Conservation (phyloP, 2,888 invertebrate species). For the Poecilus cupreus region DNA sequence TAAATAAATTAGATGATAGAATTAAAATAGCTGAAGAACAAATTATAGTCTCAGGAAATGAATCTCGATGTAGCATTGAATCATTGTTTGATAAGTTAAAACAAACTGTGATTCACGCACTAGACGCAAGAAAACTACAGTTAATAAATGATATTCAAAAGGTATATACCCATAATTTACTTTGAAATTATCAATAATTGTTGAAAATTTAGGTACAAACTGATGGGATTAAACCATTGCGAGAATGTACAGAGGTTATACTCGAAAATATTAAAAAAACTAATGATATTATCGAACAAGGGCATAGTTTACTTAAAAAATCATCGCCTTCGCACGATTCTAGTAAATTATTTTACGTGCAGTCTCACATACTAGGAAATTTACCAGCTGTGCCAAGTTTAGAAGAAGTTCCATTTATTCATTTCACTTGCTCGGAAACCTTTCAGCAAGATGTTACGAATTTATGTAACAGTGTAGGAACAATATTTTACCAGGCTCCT, state of each 20-base stretch:
- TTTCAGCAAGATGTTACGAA: conserved; percentile 9
- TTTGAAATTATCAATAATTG: background rate
- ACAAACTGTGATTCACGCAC: conserved; percentile 63
- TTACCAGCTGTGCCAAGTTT: conserved; percentile 76
- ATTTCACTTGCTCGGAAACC: conserved; percentile 67
- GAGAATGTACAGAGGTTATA: conserved; percentile 71
- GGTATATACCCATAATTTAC: conserved; percentile 60
- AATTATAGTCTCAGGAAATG: conserved; percentile 66
- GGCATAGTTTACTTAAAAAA: conserved; percentile 63
- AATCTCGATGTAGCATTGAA: conserved; percentile 67
- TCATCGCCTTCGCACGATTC: too few relatives aligned
- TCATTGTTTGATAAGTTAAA: conserved; percentile 66
- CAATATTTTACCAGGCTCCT: conserved; percentile 62
- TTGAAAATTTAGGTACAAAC: conserved; percentile 65
- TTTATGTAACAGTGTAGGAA: conserved; percentile 12
- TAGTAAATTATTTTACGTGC: conserved; percentile 66
- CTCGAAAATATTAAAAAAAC: conserved; percentile 69
- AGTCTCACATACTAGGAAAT: conserved; percentile 70
- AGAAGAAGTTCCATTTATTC: conserved; percentile 76
- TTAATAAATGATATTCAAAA: conserved; percentile 65
- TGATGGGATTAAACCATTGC: conserved; percentile 70
- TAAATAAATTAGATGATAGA: conserved; percentile 66
- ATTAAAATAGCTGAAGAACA: conserved; percentile 67
- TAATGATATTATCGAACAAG: conserved; percentile 67
- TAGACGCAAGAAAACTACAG: conserved; percentile 66